Conservation (phyloP, 2,888 invertebrate genomes). For the Cheilosia impressa region DNA sequence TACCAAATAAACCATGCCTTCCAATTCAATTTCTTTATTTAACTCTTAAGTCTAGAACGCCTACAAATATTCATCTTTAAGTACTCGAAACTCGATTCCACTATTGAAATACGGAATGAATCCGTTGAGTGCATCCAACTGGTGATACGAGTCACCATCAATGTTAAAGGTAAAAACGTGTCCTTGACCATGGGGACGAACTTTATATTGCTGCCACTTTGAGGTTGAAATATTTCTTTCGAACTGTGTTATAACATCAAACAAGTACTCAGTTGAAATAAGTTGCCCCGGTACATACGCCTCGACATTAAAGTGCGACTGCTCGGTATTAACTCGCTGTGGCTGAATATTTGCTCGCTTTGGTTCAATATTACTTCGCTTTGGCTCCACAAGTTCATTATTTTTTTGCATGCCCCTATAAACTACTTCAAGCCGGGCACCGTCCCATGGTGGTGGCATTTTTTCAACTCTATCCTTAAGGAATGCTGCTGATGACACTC, state of each 20-base stretch:
- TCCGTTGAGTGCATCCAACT: conserved; percentile 19
- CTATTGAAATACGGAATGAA: conserved; percentile 11
- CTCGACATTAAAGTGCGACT: neutral
- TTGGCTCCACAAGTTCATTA: too few relatives aligned
- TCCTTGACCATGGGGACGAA: conserved; percentile 28
- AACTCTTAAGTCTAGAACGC: neutral
- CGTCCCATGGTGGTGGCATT: conserved; percentile 37
- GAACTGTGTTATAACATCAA: neutral
- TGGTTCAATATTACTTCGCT: too few relatives aligned
- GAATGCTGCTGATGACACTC: conserved; percentile 11
- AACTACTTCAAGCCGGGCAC: conserved; percentile 16
- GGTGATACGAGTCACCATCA: neutral
- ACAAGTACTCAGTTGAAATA: neutral
- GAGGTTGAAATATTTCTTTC: neutral
- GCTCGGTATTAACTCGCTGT: too few relatives aligned
- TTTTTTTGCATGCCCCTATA: neutral
- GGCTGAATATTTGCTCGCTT: too few relatives aligned
- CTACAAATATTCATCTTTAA: neutral
- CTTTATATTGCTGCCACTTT: neutral
- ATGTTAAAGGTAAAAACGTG: conserved; percentile 33
- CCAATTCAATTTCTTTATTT: too few relatives aligned
- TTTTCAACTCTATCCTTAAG: conserved; percentile 23
- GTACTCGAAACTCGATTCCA: conserved; percentile 30
- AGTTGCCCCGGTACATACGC: conserved; percentile 18
- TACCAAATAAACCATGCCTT: neutral